Conservation (phyloP, 2,888 invertebrate genomes). For the Pharmacophagus antenor region DNA sequence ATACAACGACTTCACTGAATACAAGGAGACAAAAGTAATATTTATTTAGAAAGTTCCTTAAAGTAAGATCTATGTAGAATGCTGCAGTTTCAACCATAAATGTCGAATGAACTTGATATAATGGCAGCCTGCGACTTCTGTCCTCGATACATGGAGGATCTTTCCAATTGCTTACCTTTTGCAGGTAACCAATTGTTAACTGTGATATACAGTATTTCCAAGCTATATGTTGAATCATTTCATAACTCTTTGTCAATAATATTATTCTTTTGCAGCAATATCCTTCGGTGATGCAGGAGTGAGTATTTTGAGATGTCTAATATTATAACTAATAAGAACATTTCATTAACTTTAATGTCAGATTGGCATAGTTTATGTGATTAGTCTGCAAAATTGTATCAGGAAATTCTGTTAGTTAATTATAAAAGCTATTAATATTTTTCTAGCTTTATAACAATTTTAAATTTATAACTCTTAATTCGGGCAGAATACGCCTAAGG, state of each 20-base stretch:
- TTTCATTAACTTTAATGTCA: too few species aligned
- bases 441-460: constrained; percentile 32
- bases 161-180: neutral
- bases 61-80: constrained; percentile 23
- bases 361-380: neutral
- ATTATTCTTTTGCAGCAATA: too few species aligned
- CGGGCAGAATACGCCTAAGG: constrained; percentile 75
- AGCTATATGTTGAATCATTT: neutral
- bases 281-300: too few species aligned
- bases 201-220: neutral
- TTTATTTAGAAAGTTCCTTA: neutral
- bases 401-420: neutral
- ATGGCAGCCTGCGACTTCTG: constrained; percentile 71
- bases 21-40: neutral
- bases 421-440: neutral
- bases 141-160: constrained; percentile 62
- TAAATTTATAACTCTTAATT: constrained; percentile 80
- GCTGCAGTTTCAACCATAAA: constrained; percentile 65
- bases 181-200: neutral
- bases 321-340: too few species aligned
- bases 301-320: too few species aligned
- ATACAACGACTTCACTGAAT: neutral
- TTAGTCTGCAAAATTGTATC: neutral
- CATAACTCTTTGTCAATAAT: too few species aligned
- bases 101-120: constrained; percentile 77